A percentile compares a stretch with the other conserved stretches of the same genome.
phyloP scores from a whole-genome alignment of 2,888 invertebrate genomes.

The Liposcelis brunnea region DNA sequence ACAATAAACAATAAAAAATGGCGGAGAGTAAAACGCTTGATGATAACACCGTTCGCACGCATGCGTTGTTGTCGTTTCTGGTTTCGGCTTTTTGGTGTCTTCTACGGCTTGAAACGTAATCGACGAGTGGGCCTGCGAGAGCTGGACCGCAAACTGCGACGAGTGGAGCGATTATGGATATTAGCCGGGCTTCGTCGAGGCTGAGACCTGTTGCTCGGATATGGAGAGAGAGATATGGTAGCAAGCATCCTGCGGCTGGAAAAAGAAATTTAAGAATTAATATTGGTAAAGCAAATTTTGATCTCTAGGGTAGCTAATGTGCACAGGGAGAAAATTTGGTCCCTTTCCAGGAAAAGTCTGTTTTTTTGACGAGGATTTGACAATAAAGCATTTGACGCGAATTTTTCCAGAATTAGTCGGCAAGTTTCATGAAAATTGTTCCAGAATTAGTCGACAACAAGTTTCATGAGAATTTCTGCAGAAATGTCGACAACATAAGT shows the following conservation, averaged over 20 bases:
- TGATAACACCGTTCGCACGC: slow-evolving; percentile 49
- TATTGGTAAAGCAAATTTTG: slow-evolving; percentile 29
- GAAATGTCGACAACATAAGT: too few species aligned
- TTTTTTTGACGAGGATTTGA: too few species aligned
- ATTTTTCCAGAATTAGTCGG: too few species aligned
- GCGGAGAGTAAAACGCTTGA: slow-evolving; percentile 47
- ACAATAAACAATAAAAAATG: slow-evolving; percentile 46
- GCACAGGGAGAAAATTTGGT: too few species aligned
- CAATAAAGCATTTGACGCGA: too few species aligned
- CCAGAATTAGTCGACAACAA: too few species aligned
- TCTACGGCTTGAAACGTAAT: slow-evolving; percentile 36
- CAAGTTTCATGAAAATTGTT: too few species aligned
- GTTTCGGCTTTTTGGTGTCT: slow-evolving; percentile 24
- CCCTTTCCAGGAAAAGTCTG: too few species aligned
- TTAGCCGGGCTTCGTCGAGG: slow-evolving; percentile 51
- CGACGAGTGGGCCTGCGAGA: slow-evolving; percentile 59
- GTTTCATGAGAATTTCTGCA: too few species aligned
- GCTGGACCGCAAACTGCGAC: slow-evolving; percentile 63
- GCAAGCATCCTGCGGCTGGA: slow-evolving; percentile 62
- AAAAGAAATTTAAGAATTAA: slow-evolving; percentile 22
- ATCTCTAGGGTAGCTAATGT: slow-evolving; percentile 11
- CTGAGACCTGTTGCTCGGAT: slow-evolving; percentile 57
- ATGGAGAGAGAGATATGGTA: slow-evolving; percentile 65
- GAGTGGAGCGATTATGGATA: slow-evolving; percentile 63
- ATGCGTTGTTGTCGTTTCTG: slow-evolving; percentile 35